Evolutionary conservation across 2,113 vertebrate species (phyloP).

Genomic region (Engystomops pustulosus): DNA sequence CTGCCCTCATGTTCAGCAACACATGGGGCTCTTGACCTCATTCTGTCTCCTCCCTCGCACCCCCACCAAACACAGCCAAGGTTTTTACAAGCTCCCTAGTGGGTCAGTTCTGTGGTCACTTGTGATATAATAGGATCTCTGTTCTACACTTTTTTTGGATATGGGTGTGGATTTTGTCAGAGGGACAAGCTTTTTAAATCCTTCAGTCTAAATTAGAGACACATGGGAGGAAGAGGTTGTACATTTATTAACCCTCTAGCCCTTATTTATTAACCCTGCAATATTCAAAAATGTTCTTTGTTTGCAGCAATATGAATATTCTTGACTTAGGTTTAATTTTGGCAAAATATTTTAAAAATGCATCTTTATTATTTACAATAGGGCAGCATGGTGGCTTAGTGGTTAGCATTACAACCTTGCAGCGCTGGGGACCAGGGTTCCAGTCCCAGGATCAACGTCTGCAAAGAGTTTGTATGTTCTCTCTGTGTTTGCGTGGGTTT

Average conservation of each 20-base stretch:
- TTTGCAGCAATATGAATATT: too few species aligned
- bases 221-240: neutral
- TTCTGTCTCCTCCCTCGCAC: slow-evolving; percentile 26
- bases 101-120: slow-evolving; percentile 56
- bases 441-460: too few species aligned
- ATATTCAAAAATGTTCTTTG: too few species aligned
- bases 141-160: slow-evolving; percentile 34
- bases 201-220: slow-evolving; percentile 11
- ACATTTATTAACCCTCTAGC: slow-evolving; percentile 19
- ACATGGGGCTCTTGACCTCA: slow-evolving; percentile 46
- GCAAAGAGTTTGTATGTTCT: too few species aligned
- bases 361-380: too few species aligned
- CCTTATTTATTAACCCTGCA: too few species aligned
- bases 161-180: slow-evolving; percentile 45
- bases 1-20: slow-evolving; percentile 27
- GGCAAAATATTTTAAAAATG: too few species aligned
- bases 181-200: slow-evolving; percentile 29
- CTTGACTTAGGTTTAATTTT: too few species aligned
- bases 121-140: slow-evolving; percentile 49
- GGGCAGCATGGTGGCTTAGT: too few species aligned
- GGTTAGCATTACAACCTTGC: too few species aligned
- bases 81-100: slow-evolving; percentile 54
- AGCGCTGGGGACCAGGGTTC: too few species aligned
- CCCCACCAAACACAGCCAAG: slow-evolving; percentile 42
- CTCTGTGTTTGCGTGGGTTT: too few species aligned